Percentiles rank a stretch among this genome's conserved stretches.
Conservation (phyloP, 2,797 vertebrate species). For the Sus cebifrons region DNA sequence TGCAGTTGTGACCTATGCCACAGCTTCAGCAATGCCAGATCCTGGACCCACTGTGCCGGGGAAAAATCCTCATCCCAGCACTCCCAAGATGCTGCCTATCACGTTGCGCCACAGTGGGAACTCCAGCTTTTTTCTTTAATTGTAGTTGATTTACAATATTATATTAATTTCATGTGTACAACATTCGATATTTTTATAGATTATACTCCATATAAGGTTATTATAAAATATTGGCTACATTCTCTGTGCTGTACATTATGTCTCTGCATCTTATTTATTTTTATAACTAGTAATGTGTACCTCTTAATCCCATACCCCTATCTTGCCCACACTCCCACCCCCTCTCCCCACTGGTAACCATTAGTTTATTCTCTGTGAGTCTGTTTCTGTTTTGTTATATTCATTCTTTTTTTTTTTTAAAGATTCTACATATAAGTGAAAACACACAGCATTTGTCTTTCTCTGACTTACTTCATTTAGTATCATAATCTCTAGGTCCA, state of each 20-base stretch:
- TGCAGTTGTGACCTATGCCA: no score
- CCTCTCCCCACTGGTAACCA: no score
- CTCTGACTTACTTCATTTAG: not conserved
- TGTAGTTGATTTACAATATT: not conserved
- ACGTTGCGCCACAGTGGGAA: no score
- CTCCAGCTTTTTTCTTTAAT: no score
- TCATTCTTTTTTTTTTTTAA: not conserved
- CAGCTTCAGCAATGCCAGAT: no score
- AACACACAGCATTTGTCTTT: not conserved
- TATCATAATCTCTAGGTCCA: not conserved
- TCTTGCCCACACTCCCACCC: not conserved
- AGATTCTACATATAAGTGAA: not conserved
- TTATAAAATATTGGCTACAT: no score
- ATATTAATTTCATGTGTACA: rapidly evolving
- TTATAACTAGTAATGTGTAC: not conserved
- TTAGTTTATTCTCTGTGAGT: not conserved
- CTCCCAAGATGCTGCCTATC: no score
- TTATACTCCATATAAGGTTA: not conserved
- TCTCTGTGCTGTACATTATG: no score
- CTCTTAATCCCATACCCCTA: not conserved
- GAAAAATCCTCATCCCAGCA: no score
- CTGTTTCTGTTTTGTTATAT: not conserved
- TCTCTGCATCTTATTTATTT: not conserved
- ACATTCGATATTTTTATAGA: no score
- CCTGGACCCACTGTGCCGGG: no score